Base-by-base conservation (phyloP, 1,140 invertebrate genomes). In the Polyergus mexicanus region DNA sequence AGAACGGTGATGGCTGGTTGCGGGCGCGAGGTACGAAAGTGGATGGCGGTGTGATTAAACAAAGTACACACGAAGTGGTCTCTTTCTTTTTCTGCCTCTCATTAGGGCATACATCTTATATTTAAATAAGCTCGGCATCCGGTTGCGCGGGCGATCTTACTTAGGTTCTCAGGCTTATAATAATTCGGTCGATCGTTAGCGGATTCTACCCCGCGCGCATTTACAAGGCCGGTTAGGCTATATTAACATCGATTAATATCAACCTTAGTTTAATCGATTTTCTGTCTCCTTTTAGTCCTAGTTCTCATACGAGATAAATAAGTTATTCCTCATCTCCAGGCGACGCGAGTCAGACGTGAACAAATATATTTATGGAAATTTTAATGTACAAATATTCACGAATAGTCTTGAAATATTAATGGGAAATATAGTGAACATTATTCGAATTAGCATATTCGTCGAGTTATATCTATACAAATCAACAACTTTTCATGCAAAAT, bases 21-120 rank as follows among this genome's bases (percentile, higher is more conserved):
- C 88, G 85, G 74, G 88, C 86, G 88, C 88, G 88, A 89, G 88
- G 88, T 89, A 86, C 74, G 77, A 89, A 78, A 84, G 74, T 88
- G 84, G 58, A 68, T 83, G 78, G 68, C 78, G 68, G 54, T 60
- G 38, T 83, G 78, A 62, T 51, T 13, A 35, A 83, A 83, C 68
- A 60, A 83, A 83, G 78, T 81, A 74, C 66, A 74, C 66, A 56
- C 56, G 16, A 32, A 72, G 56, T 47, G 72, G 68, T 72, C 51
- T 35, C 78, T 83, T 72, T n/a, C 25, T 32, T 77, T 32, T 56
- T 83, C 68, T 35, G 66, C 38, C 78, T 83, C 78, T 60, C 66
- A 28, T 81, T 60, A 10, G 54, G 78, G 56, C 68, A 62, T 41
- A 19, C 35, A 22, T 81, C 66, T 72, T 83, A 69, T n/a, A 76